Base-by-base conservation (phyloP, 2,888 invertebrate species). In the Eretmocerus hayati region DNA sequence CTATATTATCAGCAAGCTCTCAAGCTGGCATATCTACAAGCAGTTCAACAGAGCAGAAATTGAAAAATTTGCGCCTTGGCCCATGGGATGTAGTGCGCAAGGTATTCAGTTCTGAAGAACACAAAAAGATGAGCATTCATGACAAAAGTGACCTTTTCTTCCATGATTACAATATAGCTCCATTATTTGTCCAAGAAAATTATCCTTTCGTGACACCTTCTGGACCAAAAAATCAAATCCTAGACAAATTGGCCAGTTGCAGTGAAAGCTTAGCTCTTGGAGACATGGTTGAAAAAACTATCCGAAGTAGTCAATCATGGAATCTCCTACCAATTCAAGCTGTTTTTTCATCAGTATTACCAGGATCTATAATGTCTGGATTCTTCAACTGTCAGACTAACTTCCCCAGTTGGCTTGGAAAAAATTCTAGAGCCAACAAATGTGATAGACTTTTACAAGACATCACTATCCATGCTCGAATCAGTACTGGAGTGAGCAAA, bases 161-260 rank as follows among this genome's bases (percentile, higher is more conserved):
- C 74, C 85, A 90, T 64, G 99, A 99, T 76, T 99, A 99, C 74
- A 91, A 85, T 62, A 79, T 99, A 55, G 85, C 87, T n/a, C 92
- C 96, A 2, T 76, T 99, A 13, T 99, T 99, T 74, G 93, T 99
- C 0, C 95, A 97, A 63, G 97, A 99, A 71, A 99, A 97, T 73
- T 99, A 99, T 72, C 73, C 90, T 16, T 79, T 79, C 56, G 90
- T 90, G 2, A 71, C 75, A n/a, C 92, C 93, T 0, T 78, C 81
- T 50, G 83, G 81, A 50, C 81, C 84, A 21, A 83, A 26, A 33
- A 71, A 73, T 40, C 79, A 85, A 59, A 73, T 82, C 21, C 67
- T 92, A 58, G 75, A 81, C 22, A 79, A 84, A 56, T 72, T 93
- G 31, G 84, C 90, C n/a, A 70, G 78, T 50, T 82, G 92, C 0